Percentiles rank a stretch among this genome's conserved stretches.
phyloP scores from a whole-genome alignment of 2,888 invertebrate species.

The Cerceris rybyensis region DNA sequence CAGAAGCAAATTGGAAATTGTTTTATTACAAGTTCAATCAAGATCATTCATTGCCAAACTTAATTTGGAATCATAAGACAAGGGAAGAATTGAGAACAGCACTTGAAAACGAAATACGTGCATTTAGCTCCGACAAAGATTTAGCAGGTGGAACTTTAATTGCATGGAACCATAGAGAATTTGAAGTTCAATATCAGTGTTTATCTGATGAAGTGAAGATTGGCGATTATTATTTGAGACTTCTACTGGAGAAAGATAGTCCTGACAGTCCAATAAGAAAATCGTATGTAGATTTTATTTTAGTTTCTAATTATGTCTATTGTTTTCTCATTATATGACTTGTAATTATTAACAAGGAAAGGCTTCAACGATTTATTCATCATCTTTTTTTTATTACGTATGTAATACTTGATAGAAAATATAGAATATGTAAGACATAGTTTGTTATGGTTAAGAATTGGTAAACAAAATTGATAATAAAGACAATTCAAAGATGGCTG shows the following conservation, averaged over 20 bases:
- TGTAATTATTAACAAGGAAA: neutral
- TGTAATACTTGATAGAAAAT: too few relatives aligned
- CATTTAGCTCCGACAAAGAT: conserved; percentile 95
- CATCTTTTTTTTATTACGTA: too few relatives aligned
- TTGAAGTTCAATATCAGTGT: conserved; percentile 96
- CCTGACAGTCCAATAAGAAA: conserved; percentile 93
- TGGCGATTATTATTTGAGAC: conserved; percentile 97
- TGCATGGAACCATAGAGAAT: conserved; percentile 99
- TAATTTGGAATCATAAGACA: conserved; percentile 99
- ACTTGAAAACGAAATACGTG: conserved; percentile 95
- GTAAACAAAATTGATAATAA: too few relatives aligned
- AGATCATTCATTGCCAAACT: conserved; percentile 97
- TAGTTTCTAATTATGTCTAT: neutral
- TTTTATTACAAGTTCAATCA: conserved; percentile 97
- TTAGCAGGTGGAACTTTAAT: conserved; percentile 90
- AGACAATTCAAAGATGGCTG: too few relatives aligned
- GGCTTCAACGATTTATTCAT: too few relatives aligned
- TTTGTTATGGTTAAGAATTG: too few relatives aligned
- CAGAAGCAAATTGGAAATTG: conserved; percentile 94
- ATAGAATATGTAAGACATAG: too few relatives aligned
- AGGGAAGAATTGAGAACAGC: conserved; percentile 96
- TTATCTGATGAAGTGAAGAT: conserved; percentile 98
- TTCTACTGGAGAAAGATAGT: conserved; percentile 95
- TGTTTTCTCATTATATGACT: too few relatives aligned
- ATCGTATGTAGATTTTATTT: conserved; percentile 87